phyloP scores from a whole-genome alignment of 2,113 vertebrate genomes.

The Puffinus mauretanicus region DNA sequence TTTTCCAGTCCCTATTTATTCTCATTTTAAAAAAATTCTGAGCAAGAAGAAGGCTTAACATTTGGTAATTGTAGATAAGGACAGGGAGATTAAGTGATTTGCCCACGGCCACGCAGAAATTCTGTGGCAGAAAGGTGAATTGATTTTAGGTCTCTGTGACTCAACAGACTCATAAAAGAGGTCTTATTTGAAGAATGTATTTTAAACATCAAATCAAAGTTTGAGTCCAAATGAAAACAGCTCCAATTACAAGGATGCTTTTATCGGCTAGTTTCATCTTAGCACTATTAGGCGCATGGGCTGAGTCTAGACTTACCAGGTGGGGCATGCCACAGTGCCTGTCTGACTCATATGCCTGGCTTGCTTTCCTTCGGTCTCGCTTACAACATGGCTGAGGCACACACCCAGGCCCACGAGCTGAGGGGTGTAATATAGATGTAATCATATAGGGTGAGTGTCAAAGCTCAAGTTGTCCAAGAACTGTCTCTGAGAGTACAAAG shows the following conservation, averaged over 20 bases:
- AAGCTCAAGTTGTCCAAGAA: neutral
- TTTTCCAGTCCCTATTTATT: neutral
- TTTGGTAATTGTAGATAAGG: constrained; percentile 9
- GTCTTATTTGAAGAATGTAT: neutral
- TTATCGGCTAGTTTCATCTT: constrained; percentile 37
- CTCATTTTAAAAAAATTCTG: neutral
- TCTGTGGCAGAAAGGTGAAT: constrained; percentile 9
- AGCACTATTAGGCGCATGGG: neutral
- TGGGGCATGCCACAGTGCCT: neutral
- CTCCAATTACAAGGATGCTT: constrained; percentile 25
- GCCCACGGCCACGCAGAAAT: neutral
- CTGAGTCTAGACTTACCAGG: constrained; percentile 38
- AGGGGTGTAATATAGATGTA: neutral
- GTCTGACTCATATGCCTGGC: constrained; percentile 1
- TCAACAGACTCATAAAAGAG: constrained; percentile 20
- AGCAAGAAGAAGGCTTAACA: neutral
- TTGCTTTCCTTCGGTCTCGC: neutral
- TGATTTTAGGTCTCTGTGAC: neutral
- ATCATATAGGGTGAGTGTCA: neutral
- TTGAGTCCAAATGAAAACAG: constrained; percentile 7
- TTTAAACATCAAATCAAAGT: constrained; percentile 35
- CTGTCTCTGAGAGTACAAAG: neutral
- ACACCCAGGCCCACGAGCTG: neutral
- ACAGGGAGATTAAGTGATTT: neutral
- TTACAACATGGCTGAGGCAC: neutral